Base-by-base conservation (phyloP, 2,113 vertebrate species). In the Microcebus murinus region DNA sequence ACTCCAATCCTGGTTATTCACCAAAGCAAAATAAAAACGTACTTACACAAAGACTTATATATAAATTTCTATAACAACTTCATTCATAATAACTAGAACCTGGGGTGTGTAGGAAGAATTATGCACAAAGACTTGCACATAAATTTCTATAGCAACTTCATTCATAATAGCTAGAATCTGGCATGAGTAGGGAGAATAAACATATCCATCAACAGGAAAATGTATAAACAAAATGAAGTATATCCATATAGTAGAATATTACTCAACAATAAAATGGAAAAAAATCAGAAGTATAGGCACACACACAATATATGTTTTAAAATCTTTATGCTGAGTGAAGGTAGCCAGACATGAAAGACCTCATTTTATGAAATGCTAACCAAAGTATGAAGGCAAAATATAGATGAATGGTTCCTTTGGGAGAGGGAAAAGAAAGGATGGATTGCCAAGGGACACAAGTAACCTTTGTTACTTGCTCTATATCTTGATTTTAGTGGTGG, bases 201-300 rank as follows among this genome's bases (percentile, higher is more conserved):
- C 48, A 48, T 11, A 27, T 42, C 39, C n/a, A 45, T 68, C 13
- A 55, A n/a, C 52, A 88, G 23, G 12, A 57, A 77, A 93, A 63
- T 50, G 4, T 42, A 23, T 45, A 86, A 86, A 39, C 17, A 39
- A 70, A 63, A 63, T 88, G 6, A 95, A 67, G 10, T 52, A 23
- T 52, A 36, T 57, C 2, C 14, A 14, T 55, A 31, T 3, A 29
- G 0, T 12, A 27, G 20, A 36, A 63, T 61, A 65, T 2, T 31
- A 52, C 1, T 84, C 67, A 27, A 27, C 29, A 87, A 57, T 34
- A 36, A 70, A 45, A 82, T 71, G 5, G 65, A 76, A 57, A 42
- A 73, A 77, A 95, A 45, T 1, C 12, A 1, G 6, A 74, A 55
- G 39, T 73, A 27, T 4, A 80, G 25, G 12, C 2, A 81, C 18